These are phyloP conservation scores for Girardinus metallicus DNA, from an alignment of 2,797 vertebrate genomes.

Conservation along the genomic window DNA sequence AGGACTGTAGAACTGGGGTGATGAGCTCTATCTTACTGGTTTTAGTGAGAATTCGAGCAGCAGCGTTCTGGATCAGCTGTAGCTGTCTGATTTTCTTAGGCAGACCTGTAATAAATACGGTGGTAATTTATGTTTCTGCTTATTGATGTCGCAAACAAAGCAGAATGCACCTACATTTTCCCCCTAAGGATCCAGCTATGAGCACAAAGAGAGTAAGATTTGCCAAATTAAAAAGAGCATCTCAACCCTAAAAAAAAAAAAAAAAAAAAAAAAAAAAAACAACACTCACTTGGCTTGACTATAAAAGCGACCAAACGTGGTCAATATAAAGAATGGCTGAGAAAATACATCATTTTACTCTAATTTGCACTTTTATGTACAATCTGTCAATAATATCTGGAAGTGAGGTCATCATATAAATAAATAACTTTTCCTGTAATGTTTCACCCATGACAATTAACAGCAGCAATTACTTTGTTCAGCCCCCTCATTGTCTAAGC, in stretches of 20 bases:
- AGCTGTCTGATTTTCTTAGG: too few species aligned
- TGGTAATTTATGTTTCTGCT: background rate
- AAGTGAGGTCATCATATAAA: background rate
- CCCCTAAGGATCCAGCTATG: background rate
- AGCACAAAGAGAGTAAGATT: background rate
- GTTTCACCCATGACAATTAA: background rate
- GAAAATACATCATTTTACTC: background rate
- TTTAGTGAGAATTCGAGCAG: too few species aligned
- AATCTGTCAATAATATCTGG: background rate
- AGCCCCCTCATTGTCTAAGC: background rate
- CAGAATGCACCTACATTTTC: background rate
- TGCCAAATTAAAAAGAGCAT: background rate
- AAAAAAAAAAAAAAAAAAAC: background rate
- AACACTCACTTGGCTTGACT: background rate
- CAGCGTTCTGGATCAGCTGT: too few species aligned
- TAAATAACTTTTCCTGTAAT: background rate
- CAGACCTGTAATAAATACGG: too few species aligned
- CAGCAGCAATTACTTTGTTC: background rate
- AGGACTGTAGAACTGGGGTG: too few species aligned
- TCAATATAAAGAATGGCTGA: background rate
- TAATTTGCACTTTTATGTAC: background rate
- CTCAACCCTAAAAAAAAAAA: background rate
- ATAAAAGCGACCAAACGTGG: background rate
- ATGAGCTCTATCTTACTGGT: too few species aligned
- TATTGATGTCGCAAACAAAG: background rate